Conservation (phyloP, 2,797 vertebrate genomes). For the Mus spretus region DNA sequence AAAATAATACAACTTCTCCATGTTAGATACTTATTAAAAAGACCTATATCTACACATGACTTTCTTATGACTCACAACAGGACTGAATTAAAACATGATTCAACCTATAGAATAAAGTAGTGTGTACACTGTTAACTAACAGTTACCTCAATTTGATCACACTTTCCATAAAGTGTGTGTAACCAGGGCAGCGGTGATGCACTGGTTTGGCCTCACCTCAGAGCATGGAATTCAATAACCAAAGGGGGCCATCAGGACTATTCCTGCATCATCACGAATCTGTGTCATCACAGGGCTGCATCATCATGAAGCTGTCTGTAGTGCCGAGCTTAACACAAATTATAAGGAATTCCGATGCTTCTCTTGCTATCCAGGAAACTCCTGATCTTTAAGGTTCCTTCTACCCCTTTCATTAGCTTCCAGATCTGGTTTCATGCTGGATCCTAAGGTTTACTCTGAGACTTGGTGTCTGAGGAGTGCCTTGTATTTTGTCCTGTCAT, state of each 20-base stretch:
- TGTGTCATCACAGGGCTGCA: background rate
- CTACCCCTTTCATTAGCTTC: background rate
- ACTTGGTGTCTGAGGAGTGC: background rate
- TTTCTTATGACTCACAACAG: constrained; percentile 22
- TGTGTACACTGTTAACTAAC: background rate
- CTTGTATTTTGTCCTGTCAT: background rate
- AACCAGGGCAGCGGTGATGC: background rate
- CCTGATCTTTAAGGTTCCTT: background rate
- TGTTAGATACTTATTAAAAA: constrained; percentile 41
- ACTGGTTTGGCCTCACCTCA: background rate
- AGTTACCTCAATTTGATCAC: constrained; percentile 6
- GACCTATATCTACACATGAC: background rate
- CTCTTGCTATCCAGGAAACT: background rate
- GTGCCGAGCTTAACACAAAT: background rate
- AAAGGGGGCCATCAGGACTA: background rate
- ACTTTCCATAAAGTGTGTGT: background rate
- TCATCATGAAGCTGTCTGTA: background rate
- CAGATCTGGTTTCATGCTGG: background rate
- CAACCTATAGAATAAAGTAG: background rate
- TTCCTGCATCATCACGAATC: background rate
- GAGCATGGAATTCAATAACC: background rate
- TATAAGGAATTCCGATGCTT: background rate
- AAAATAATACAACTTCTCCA: background rate
- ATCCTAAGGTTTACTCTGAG: background rate
- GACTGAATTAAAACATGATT: constrained; percentile 4